Conservation (phyloP, 2,797 vertebrate genomes). For the Novumbra hubbsi region DNA sequence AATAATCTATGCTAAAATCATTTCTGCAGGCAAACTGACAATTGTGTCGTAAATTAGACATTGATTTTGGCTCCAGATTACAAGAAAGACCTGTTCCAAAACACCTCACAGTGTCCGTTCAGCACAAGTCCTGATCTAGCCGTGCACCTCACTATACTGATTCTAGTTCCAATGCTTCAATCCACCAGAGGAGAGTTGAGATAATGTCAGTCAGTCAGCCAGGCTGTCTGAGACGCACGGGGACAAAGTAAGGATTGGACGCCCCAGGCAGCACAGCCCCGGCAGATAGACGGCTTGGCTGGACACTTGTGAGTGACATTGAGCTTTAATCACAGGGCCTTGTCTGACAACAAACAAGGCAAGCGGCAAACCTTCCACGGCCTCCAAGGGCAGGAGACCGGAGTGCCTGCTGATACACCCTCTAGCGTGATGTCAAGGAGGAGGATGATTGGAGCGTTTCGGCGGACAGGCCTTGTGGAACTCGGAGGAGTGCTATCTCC, state of each 20-base stretch:
- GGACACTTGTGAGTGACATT: slow-evolving; percentile 4
- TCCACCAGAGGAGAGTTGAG: neutral
- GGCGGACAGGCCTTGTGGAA: neutral
- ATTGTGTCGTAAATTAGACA: too few species aligned
- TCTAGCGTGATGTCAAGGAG: neutral
- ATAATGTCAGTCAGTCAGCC: neutral
- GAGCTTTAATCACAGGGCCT: neutral
- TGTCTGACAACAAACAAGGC: neutral
- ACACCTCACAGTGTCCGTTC: too few species aligned
- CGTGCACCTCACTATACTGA: neutral
- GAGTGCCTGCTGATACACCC: neutral
- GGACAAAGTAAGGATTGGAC: neutral
- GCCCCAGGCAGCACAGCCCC: neutral
- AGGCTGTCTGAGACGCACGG: neutral
- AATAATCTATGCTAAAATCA: too few species aligned
- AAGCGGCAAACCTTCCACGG: neutral
- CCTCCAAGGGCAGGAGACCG: neutral
- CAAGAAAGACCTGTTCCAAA: too few species aligned
- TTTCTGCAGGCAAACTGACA: too few species aligned
- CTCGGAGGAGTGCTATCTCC: neutral
- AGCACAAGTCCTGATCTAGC: neutral
- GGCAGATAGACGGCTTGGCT: neutral
- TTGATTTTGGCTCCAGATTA: too few species aligned
- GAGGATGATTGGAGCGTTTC: slow-evolving; percentile 1
- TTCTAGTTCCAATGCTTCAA: neutral